Evolutionary conservation across 2,888 invertebrate genomes (phyloP), one percentile per base, ranked within the genome.

Genomic region (Carterocephalus palaemon): DNA sequence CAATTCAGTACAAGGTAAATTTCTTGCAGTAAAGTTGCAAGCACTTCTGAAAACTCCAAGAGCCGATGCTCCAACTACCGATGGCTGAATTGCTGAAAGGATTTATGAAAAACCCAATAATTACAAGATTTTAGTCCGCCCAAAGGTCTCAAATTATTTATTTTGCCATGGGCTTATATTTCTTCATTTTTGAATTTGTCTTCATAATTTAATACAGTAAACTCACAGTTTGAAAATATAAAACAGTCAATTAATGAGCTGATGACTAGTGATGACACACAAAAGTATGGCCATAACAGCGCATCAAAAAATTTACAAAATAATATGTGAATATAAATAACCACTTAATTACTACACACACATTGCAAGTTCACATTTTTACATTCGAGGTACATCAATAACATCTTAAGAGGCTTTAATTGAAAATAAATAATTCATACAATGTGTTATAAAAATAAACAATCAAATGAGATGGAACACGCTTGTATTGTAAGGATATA

Each of bases 371-470:
- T 39, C 13, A 31, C 31, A 40, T 23, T 23, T 40, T 31, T 31
- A 22, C 17, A 23, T 40, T 4, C 31, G 15, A 31, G 31, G 23
- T 15, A 23, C 15, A 31, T 16, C 23, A 23, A 32, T 32, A 32
- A 32, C 40, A 22, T 31, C 32, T 32, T n/a, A 16, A 32, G 24
- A 12, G 32, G 17, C 23, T 32, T 40, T 24, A 40, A 32, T 32
- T 40, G 23, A 40, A 32, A 40, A 40, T 40, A 40, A 40, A 40
- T 40, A 40, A 40, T 40, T 40, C 23, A 40, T 40, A 24, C 17
- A 4, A 17, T 23, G 17, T 6, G 17, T 17, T 17, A 32, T 40
- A 40, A 40, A 32, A 40, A 40, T 40, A 32, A 32, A 40, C 17
- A 40, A 32, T 13, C 28, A 40, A 24, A 32, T 32, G 12, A 24